These are phyloP conservation scores for Nephrotoma guestfalica DNA, from an alignment of 2,888 invertebrate species.

Conservation along the genomic window DNA sequence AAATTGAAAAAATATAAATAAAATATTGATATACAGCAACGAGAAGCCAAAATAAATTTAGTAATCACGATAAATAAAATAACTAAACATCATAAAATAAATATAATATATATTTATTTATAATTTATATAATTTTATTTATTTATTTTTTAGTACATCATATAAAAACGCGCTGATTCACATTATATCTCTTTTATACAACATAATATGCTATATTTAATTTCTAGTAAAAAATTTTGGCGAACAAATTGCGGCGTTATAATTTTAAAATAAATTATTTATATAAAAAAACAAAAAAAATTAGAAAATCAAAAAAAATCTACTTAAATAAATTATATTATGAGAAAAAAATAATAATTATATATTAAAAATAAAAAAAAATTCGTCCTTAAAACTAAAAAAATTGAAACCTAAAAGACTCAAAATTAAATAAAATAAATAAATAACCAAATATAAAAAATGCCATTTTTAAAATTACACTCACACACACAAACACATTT, in stretches of 20 bases:
- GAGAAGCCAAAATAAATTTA: constrained; percentile 4
- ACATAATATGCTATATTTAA: background rate
- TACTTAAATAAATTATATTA: background rate
- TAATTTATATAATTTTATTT: background rate
- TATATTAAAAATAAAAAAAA: background rate
- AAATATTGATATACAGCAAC: constrained; percentile 2
- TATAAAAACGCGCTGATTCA: background rate
- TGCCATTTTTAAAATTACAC: background rate
- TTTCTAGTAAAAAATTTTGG: background rate
- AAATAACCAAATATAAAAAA: background rate
- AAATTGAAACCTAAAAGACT: background rate
- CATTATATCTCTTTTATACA: background rate
- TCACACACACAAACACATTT: background rate
- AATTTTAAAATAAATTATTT: background rate
- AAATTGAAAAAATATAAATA: background rate
- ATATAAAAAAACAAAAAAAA: background rate
- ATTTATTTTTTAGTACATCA: background rate
- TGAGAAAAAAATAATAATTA: background rate
- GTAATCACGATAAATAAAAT: background rate
- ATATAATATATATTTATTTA: background rate
- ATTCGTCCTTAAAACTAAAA: background rate
- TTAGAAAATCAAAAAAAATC: background rate
- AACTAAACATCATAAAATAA: background rate
- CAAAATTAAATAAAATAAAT: background rate
- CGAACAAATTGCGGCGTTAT: background rate